These are phyloP conservation scores for Drosophila busckii DNA, from an alignment of 1,140 invertebrate genomes.

Conservation along the genomic window DNA sequence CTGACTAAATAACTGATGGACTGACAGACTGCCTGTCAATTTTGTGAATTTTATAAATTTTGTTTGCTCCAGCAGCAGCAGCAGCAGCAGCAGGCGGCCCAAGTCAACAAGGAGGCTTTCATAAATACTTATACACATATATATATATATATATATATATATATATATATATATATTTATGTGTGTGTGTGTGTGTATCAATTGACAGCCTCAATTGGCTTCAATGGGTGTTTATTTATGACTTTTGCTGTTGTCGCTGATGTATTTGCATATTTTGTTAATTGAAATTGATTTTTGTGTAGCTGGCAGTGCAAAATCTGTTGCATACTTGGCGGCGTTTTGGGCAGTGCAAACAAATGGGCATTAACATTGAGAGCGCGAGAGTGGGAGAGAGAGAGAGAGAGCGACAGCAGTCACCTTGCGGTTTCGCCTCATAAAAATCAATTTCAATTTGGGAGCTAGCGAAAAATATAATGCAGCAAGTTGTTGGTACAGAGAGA, in stretches of 20 bases:
- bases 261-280: conserved; percentile 61
- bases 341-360: not conserved
- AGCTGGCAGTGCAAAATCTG: conserved; percentile 9
- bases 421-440: conserved; percentile 40
- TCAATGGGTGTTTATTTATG: conserved; percentile 6
- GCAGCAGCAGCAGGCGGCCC: conserved; percentile 34
- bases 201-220: too few species aligned
- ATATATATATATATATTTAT: conserved; percentile 1
- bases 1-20: conserved; percentile 15
- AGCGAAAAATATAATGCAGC: conserved; percentile 47
- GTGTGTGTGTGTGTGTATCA: not conserved
- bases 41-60: conserved; percentile 59
- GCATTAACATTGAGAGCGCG: not conserved
- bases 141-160: conserved; percentile 6
- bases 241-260: too few species aligned
- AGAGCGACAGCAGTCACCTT: conserved; percentile 8
- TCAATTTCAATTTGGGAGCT: conserved; percentile 58
- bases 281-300: conserved; percentile 66
- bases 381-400: not conserved
- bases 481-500: not conserved
- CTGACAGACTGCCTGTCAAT: conserved; percentile 19
- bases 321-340: conserved; percentile 17
- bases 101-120: conserved; percentile 50
- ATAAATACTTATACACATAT: conserved; percentile 37
- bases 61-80: conserved; percentile 44